Conservation (phyloP, 1,140 invertebrate genomes). For the Heliconius eleuchia region DNA sequence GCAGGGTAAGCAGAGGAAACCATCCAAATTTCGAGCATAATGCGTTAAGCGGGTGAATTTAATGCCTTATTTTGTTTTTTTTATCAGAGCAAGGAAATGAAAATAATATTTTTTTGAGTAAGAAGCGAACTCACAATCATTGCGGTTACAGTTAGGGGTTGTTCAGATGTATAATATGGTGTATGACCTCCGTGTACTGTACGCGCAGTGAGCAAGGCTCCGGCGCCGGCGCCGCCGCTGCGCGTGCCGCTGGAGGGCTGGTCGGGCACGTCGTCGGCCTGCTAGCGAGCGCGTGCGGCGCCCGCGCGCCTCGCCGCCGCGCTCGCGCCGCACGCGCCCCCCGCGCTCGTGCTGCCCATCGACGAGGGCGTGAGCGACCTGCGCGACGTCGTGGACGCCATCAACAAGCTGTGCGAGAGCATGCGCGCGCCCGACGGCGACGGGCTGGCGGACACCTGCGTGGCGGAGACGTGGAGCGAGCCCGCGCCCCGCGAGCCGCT, state of each 20-base stretch:
- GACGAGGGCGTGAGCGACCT: conserved; percentile 74
- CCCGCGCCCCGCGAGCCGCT: conserved; percentile 52
- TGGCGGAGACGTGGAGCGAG: conserved; percentile 57
- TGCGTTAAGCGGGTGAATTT: too few relatives aligned
- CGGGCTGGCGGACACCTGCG: conserved; percentile 35
- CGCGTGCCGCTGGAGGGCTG: conserved; percentile 63
- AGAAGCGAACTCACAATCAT: too few relatives aligned
- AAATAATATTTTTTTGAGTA: too few relatives aligned
- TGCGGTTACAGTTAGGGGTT: too few relatives aligned
- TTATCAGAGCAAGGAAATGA: too few relatives aligned
- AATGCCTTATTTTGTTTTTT: too few relatives aligned
- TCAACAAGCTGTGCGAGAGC: conserved; percentile 76
- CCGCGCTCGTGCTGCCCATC: conserved; percentile 59
- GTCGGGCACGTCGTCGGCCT: conserved; percentile 68
- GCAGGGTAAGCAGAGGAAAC: too few relatives aligned
- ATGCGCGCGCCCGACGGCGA: conserved; percentile 73
- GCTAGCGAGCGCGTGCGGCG: conserved; percentile 71
- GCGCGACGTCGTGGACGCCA: conserved; percentile 78
- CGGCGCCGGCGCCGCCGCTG: conserved; percentile 70
- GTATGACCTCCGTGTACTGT: neutral
- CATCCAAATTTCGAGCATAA: too few relatives aligned
- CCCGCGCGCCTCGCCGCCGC: conserved; percentile 36
- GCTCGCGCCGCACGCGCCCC: conserved; percentile 55
- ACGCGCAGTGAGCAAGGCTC: conserved; percentile 59
- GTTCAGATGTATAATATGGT: too few relatives aligned